Percentiles rank a stretch among this genome's conserved stretches.
Conservation (phyloP, 2,888 invertebrate genomes). For the Steromphala cineraria region DNA sequence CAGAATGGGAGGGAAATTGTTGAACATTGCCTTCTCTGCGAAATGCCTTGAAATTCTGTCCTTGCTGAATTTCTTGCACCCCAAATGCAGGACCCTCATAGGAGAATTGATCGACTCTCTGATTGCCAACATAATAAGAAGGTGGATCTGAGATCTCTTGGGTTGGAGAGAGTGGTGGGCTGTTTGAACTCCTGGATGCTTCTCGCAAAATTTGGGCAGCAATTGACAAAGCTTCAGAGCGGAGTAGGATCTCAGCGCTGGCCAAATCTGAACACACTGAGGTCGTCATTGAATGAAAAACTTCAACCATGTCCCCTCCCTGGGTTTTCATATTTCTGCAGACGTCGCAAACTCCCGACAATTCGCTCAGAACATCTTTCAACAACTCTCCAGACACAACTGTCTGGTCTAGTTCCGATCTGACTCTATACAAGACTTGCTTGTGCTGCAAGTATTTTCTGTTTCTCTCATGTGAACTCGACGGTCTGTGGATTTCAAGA, state of each 20-base stretch:
- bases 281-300: not conserved
- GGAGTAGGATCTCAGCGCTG: not conserved
- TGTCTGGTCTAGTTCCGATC: not conserved
- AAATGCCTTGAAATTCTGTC: not conserved
- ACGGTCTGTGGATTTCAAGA: not conserved
- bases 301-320: not conserved
- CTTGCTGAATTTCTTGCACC: not conserved
- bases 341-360: not conserved
- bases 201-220: not conserved
- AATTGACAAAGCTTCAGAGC: not conserved
- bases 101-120: not conserved
- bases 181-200: not conserved
- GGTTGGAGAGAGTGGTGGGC: not conserved
- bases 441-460: not conserved
- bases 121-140: not conserved
- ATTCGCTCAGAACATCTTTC: not conserved
- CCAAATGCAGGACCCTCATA: not conserved
- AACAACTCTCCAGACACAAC: not conserved
- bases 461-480: not conserved
- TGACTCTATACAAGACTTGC: not conserved
- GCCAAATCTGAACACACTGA: not conserved
- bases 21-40: not conserved
- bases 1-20: too few species aligned
- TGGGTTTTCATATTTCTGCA: not conserved
- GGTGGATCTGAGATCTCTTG: not conserved